Percentiles rank a stretch among this genome's conserved stretches.
Evolutionary conservation across 2,888 invertebrate species (phyloP).

Genomic region (Molorchus minor): DNA sequence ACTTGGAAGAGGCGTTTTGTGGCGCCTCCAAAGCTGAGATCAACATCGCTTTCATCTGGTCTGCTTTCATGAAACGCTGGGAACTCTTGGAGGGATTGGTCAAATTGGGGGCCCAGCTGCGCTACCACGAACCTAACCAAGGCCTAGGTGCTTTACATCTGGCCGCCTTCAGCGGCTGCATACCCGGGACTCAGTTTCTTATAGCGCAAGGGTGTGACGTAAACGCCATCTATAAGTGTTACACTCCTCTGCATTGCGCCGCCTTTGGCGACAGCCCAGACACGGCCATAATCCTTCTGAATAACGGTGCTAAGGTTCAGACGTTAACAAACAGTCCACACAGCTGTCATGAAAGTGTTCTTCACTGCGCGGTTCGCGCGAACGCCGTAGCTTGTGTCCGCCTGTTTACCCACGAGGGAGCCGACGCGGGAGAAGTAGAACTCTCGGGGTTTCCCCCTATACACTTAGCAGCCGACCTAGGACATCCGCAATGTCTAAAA

Average conservation of each 20-base stretch:
- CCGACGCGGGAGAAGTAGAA: constrained; percentile 79
- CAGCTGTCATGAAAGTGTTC: constrained; percentile 77
- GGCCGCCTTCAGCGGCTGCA: constrained; percentile 81
- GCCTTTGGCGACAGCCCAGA: constrained; percentile 87
- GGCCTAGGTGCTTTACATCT: constrained; percentile 81
- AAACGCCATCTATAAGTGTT: constrained; percentile 75
- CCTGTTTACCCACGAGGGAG: constrained; percentile 78
- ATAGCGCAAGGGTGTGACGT: constrained; percentile 75
- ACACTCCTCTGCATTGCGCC: constrained; percentile 88
- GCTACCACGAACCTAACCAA: constrained; percentile 74
- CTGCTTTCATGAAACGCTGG: constrained; percentile 76
- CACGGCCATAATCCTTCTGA: constrained; percentile 80
- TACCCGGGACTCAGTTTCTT: constrained; percentile 75
- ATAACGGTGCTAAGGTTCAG: constrained; percentile 73
- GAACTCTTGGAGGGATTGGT: constrained; percentile 73
- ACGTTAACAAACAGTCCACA: constrained; percentile 70
- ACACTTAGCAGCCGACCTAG: constrained; percentile 83
- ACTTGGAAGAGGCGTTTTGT: constrained; percentile 64
- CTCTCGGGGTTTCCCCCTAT: constrained; percentile 81
- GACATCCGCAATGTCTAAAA: constrained; percentile 77
- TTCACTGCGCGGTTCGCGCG: constrained; percentile 88
- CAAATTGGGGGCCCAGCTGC: constrained; percentile 74
- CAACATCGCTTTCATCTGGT: constrained; percentile 78
- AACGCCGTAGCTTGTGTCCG: constrained; percentile 83
- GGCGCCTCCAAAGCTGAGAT: constrained; percentile 73